Conservation (phyloP, 2,113 vertebrate species). For the Caretta caretta region DNA sequence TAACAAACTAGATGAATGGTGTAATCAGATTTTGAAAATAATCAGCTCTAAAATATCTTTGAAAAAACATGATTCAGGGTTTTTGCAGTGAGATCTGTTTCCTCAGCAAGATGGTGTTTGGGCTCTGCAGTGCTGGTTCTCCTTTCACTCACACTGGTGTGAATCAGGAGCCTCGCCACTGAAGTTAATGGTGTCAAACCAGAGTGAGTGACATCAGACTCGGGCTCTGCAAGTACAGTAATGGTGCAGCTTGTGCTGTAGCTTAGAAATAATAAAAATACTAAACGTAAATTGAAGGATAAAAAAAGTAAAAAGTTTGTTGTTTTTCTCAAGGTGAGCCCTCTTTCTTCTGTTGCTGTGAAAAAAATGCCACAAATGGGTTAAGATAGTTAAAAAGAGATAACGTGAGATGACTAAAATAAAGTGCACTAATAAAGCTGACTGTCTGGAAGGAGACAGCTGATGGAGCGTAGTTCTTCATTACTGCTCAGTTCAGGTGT, state of each 20-base stretch:
- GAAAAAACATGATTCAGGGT: neutral
- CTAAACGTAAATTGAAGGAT: neutral
- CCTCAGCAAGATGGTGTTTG: neutral
- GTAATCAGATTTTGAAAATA: neutral
- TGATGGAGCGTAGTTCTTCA: neutral
- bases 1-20: neutral
- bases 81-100: neutral
- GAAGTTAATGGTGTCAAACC: neutral
- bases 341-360: neutral
- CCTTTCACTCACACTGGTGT: neutral
- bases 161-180: neutral
- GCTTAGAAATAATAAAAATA: neutral
- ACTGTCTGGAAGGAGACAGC: neutral
- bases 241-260: neutral
- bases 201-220: neutral
- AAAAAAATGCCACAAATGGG: neutral
- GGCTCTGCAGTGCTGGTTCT: neutral
- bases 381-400: neutral
- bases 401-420: neutral
- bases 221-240: neutral
- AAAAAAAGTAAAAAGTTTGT: neutral
- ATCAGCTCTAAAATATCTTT: neutral
- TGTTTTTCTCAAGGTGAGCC: neutral
- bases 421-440: neutral
- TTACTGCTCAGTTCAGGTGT: neutral